Evolutionary conservation across 2,797 vertebrate species (phyloP).

Genomic region (Sebastes minor): DNA sequence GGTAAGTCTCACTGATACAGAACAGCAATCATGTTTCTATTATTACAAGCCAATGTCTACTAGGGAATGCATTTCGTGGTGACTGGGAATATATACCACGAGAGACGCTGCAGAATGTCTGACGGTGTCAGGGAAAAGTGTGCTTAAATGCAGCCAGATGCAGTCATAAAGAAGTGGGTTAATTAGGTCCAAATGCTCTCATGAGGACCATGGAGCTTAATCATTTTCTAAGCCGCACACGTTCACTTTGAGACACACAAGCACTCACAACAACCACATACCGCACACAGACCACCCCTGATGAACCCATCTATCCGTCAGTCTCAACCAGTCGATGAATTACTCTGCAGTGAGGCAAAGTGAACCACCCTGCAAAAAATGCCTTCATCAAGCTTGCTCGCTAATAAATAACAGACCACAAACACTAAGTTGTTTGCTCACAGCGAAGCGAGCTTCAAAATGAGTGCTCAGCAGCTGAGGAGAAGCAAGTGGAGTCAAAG

Average conservation of each 20-base stretch:
- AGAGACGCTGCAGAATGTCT: not conserved
- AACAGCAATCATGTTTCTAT: conserved; percentile 41
- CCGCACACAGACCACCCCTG: conserved; percentile 1
- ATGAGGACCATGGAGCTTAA: conserved; percentile 38
- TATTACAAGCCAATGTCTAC: conserved; percentile 19
- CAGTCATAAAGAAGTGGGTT: conserved; percentile 37
- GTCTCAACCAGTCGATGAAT: conserved; percentile 33
- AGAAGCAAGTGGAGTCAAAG: not conserved
- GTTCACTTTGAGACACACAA: conserved; percentile 12
- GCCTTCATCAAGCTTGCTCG: conserved; percentile 22
- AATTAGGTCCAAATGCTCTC: conserved; percentile 55
- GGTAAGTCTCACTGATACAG: conserved; percentile 22
- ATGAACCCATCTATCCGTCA: conserved; percentile 35
- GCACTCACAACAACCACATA: conserved; percentile 3
- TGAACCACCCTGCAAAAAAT: conserved; percentile 25
- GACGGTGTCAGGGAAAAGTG: conserved; percentile 18
- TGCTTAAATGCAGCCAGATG: conserved; percentile 19
- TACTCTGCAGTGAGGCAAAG: conserved; percentile 13
- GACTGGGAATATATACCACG: not conserved
- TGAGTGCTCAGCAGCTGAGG: not conserved
- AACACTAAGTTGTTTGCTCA: conserved; percentile 11
- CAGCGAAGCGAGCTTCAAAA: conserved; percentile 15
- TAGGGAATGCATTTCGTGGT: conserved; percentile 7
- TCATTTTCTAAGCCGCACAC: conserved; percentile 35
- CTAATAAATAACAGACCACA: conserved; percentile 42